Base-by-base conservation (phyloP, 2,888 invertebrate genomes). In the Leuctra nigra region DNA sequence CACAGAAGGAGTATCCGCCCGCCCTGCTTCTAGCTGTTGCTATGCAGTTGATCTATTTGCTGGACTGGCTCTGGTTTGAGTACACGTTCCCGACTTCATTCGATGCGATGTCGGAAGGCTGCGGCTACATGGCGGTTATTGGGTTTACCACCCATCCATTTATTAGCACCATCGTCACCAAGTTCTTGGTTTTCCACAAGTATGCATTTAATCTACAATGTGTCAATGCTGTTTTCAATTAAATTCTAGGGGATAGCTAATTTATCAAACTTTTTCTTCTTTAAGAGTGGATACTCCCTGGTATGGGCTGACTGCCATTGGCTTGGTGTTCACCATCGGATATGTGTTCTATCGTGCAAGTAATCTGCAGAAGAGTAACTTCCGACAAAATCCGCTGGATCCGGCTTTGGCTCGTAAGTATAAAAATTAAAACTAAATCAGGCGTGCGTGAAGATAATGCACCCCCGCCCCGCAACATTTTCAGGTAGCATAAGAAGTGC, bases 311-410 rank as follows among this genome's bases (percentile, higher is more conserved):
- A 72, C 72, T 38, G 59, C 71, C 39, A 74, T 79, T 66, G 68
- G 73, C 29, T 55, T 77, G 18, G 63, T 81, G 13, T 85, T 80
- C 66, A 66, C 80, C 16, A 61, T 82, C 66, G 93, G 92, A 61
- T 83, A 84, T 64, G 63, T 77, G 50, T 72, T 92, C 59, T 88
- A 85, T 75, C 80, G 88, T 67, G 72, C 77, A 54, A 87, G 90
- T 71, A 84, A 77, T 60, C 81, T 79, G 60, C 85, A 88, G 69
- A 94, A 93, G 72, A 80, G 89, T 72, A 78, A 83, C 59, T 93
- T 91, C 73, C 81, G 91, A 61, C 80, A 79, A 66, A 87, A 91
- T 74, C 89, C 92, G 1, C 78, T 84, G 63, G 80, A 83, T 65
- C 80, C 84, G 3, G 73, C 78, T 61, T 73, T 90, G 59, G 72